Base-by-base conservation (phyloP, 2,797 vertebrate species). In the Muscicapa comitata region DNA sequence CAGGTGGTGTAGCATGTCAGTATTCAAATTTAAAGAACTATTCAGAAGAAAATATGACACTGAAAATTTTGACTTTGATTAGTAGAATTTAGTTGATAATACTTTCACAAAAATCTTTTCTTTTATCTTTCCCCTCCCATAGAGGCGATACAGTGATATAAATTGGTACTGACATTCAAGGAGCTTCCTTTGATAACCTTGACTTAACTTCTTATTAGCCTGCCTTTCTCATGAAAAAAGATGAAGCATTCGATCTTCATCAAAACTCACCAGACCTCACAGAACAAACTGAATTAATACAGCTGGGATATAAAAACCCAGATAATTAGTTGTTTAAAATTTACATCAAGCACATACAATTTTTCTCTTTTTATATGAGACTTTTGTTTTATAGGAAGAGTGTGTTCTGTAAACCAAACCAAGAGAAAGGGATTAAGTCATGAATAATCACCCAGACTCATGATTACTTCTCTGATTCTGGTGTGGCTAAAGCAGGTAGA, bases 71-170 rank as follows among this genome's bases (percentile, higher is more conserved):
- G 62, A 20, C 14, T 70, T 61, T 35, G 13, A 58, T 75, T 84
- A 72, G 15, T 48, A 20, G 10, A 13, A 73, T 93, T 84, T 78
- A 65, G 23, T 25, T 76, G 31, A 40, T 26, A 48, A 37, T 55
- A 28, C 5, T 59, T 85, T 16, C 0, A 5, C 47, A 85, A 66
- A 67, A 17, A 0, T 11, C 12, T 0, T 43, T 62, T 54, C 0
- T 45, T 94, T 59, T 78, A 8, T 82, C 13, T 63, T 76, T 38
- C 5, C 15, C 2, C 10, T 75, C 21, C 14, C 11, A 13, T 31
- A 40, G 6, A 61, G 31, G 47, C 35, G 10, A 45, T 67, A 20
- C 2, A 35, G 5, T 23, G 26, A 65, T 63, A n/a, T 40, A 67
- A 83, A 71, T 24, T 57, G 19, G 2, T 61, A 61, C 42, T 74